Base-by-base conservation (phyloP, 2,797 vertebrate species). In the Acanthurus lineatus region DNA sequence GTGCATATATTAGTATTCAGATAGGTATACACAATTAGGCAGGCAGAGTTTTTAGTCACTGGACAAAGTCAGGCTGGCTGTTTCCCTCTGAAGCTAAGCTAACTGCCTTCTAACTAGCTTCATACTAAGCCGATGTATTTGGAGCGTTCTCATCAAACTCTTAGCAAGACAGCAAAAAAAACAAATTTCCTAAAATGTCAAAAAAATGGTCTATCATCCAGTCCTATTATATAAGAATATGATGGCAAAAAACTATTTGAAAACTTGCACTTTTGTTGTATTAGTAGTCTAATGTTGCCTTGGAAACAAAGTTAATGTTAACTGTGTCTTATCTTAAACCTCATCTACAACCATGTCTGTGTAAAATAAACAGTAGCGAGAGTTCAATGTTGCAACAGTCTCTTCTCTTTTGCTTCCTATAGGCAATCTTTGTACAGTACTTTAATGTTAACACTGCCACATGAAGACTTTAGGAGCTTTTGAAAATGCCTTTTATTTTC, bases 401-500 rank as follows among this genome's bases (percentile, higher is more conserved):
- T 22, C 42, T 65, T 71, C 17, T 76, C 6, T 63, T 61, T 54
- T 71, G 28, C 60, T 70, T 58, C 35, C 35, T 63, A 56, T 74
- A 38, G 40, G 17, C n/a, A 4, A 60, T 71, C 54, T n/a, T 17
- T 20, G 72, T 82, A 65, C 59, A 84, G 79, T 82, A 67, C 67
- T 70, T 79, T 4, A 65, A 3, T 76, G 80, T 86, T 53, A 44
- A 87, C 88, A 87, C 90, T 86, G 86, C 87, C 90, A 84, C 75
- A 40, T 77, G 28, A 51, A 17, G 57, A 76, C 15, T 56, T 52
- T 28, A 75, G 19, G 14, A 51, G 52, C 66, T 82, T 79, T 61
- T 52, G 28, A 58, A 76, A 75, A 48, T 15, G 14, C 19, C 51
- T 32, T 58, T 82, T 69, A 52, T 60, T 86, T 67, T 70, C 47